Evolutionary conservation across 1,140 invertebrate species (phyloP).

Genomic region (Drosophila kepulauana): DNA sequence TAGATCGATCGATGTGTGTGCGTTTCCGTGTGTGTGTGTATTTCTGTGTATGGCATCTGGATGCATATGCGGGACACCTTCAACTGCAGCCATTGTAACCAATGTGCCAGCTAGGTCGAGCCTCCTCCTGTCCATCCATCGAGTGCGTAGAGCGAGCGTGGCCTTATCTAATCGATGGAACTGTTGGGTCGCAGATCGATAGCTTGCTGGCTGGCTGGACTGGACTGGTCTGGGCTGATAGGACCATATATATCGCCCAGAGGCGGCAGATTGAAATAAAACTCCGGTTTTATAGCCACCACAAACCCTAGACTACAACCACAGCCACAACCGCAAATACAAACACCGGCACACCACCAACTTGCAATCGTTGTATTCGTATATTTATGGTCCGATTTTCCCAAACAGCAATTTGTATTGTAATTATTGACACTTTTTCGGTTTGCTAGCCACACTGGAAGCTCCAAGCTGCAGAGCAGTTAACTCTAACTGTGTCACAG

Average conservation of each 20-base stretch:
- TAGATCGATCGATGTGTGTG: conserved; percentile 56
- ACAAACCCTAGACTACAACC: conserved; percentile 36
- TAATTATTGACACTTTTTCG: conserved; percentile 62
- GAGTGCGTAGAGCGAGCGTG: conserved; percentile 1
- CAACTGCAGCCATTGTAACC: background rate
- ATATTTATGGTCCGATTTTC: conserved; percentile 69
- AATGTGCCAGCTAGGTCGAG: conserved; percentile 22
- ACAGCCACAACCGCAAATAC: background rate
- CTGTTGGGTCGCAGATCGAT: conserved; percentile 75
- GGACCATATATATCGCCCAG: conserved; percentile 68
- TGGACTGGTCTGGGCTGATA: conserved; percentile 44
- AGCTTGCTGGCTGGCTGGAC: conserved; percentile 30
- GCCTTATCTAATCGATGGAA: conserved; percentile 69
- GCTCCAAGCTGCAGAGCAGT: conserved; percentile 4
- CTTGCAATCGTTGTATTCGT: background rate
- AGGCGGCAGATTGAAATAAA: conserved; percentile 82
- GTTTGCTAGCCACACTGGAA: conserved; percentile 25
- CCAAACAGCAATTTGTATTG: conserved; percentile 69
- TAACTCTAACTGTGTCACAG: background rate
- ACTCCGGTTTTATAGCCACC: conserved; percentile 70
- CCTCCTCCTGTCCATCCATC: conserved; percentile 27
- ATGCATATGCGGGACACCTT: conserved; percentile 52
- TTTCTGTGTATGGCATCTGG: conserved; percentile 30
- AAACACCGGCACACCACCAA: background rate
- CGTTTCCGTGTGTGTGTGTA: conserved; percentile 34